phyloP scores from a whole-genome alignment of 2,113 vertebrate species.

The Megaptera novaeangliae region DNA sequence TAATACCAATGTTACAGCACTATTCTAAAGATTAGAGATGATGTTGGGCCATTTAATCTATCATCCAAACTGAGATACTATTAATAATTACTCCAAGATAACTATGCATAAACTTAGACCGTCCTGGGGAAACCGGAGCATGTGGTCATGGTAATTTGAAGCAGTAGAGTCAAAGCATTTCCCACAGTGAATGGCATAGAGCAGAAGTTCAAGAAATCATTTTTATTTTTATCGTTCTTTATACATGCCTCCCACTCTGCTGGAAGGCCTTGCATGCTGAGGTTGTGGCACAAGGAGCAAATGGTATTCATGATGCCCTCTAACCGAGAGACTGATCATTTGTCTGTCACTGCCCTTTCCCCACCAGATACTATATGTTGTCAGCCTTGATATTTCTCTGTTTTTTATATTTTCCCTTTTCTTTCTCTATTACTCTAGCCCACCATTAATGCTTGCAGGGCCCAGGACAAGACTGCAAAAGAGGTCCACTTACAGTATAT shows the following conservation, averaged over 20 bases:
- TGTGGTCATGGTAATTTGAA: background rate
- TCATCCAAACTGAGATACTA: background rate
- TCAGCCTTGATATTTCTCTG: background rate
- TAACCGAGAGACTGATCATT: background rate
- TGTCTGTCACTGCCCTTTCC: background rate
- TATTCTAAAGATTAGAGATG: background rate
- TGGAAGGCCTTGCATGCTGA: background rate
- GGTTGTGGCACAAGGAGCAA: background rate
- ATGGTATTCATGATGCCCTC: background rate
- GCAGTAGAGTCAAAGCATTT: background rate
- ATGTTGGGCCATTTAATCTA: background rate
- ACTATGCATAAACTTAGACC: background rate
- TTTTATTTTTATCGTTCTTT: background rate
- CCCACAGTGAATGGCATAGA: background rate
- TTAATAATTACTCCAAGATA: background rate
- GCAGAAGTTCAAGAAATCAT: background rate
- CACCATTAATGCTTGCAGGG: background rate
- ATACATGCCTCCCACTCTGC: background rate
- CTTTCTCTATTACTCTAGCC: background rate
- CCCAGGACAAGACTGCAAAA: background rate
- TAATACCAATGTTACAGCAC: background rate
- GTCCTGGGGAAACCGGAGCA: background rate
- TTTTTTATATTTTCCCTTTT: background rate
- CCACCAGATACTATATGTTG: accelerated
- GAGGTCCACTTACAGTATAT: background rate